These are phyloP conservation scores for Ischnura elegans DNA, from an alignment of 2,888 invertebrate species.

Conservation along the genomic window DNA sequence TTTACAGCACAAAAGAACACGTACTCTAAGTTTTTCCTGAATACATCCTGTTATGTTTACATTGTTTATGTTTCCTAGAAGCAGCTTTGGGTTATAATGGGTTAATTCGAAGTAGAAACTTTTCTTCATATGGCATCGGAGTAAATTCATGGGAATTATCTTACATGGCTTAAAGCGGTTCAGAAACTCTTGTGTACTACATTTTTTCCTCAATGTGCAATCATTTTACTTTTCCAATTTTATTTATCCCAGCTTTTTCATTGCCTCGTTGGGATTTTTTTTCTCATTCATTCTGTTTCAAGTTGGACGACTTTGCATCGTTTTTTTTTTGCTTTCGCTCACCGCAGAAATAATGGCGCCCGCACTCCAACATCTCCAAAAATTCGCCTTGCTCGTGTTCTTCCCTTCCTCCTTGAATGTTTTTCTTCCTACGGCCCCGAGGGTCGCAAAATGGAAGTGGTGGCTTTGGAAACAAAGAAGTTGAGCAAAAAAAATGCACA, in stretches of 20 bases:
- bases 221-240: neutral
- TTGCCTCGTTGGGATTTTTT: neutral
- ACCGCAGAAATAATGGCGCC: conserved; percentile 18
- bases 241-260: neutral
- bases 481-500: conserved; percentile 51
- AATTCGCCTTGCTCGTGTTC: conserved; percentile 18
- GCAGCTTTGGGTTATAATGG: too few relatives aligned
- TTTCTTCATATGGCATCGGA: too few relatives aligned
- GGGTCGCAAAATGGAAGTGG: neutral
- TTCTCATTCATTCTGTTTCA: neutral
- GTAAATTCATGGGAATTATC: neutral
- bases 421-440: neutral
- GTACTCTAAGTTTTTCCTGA: too few relatives aligned
- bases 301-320: neutral
- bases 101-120: too few relatives aligned
- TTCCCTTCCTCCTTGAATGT: neutral
- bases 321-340: neutral
- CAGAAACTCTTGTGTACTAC: neutral
- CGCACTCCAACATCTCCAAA: conserved; percentile 15
- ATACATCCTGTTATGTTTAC: too few relatives aligned
- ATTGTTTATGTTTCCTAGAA: too few relatives aligned
- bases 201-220: neutral
- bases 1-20: too few relatives aligned
- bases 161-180: neutral
- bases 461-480: conserved; percentile 27